Conservation (phyloP, 2,113 vertebrate species). For the Centropristis striata region DNA sequence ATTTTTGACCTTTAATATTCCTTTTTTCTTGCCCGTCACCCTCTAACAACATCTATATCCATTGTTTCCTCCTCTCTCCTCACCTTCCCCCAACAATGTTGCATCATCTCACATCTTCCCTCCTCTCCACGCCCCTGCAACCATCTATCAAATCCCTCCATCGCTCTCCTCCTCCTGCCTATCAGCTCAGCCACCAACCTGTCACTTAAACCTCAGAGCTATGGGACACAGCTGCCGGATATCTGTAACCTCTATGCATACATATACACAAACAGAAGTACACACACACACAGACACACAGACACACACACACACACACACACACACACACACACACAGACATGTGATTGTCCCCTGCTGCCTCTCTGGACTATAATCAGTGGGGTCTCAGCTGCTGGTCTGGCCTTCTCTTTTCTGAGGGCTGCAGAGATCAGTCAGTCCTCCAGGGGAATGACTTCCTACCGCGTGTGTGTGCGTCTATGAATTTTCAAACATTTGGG, state of each 20-base stretch:
- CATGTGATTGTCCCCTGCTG: slow-evolving; percentile 56
- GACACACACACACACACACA: slow-evolving; percentile 24
- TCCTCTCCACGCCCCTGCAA: slow-evolving; percentile 16
- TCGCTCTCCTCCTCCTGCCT: slow-evolving; percentile 44
- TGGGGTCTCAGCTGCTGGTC: slow-evolving; percentile 75
- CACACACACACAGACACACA: slow-evolving; percentile 9
- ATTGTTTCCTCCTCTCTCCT: slow-evolving; percentile 22
- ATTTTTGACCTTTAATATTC: background rate
- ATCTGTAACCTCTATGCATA: slow-evolving; percentile 53
- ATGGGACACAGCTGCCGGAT: slow-evolving; percentile 68
- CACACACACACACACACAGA: slow-evolving; percentile 14
- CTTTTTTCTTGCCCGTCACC: slow-evolving; percentile 37
- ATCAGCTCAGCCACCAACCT: slow-evolving; percentile 62
- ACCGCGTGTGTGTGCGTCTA: slow-evolving; percentile 2
- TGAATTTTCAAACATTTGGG: slow-evolving; percentile 29
- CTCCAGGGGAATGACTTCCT: slow-evolving; percentile 41
- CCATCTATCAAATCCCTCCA: slow-evolving; percentile 47
- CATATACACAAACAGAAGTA: slow-evolving; percentile 7
- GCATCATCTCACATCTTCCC: slow-evolving; percentile 52
- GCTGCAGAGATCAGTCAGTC: slow-evolving; percentile 61
- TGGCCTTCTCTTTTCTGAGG: slow-evolving; percentile 60
- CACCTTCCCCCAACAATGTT: slow-evolving; percentile 39
- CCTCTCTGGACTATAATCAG: slow-evolving; percentile 71
- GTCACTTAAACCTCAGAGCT: slow-evolving; percentile 67
- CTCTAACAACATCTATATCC: slow-evolving; percentile 8